These are phyloP conservation scores for Oreonectes daqikongensis DNA, from an alignment of 2,797 vertebrate genomes.

Conservation along the genomic window DNA sequence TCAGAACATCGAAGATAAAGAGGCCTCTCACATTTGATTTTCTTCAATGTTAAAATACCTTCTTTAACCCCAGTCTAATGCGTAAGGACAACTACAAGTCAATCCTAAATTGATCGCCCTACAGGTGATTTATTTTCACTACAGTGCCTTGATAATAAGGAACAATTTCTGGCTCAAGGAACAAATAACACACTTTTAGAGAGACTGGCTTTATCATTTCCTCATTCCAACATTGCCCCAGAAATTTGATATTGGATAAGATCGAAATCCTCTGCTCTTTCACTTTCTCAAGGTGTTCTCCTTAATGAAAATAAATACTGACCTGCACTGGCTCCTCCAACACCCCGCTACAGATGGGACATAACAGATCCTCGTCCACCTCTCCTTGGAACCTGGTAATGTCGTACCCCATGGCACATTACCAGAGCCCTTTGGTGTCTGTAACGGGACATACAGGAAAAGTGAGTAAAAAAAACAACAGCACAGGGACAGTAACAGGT, in stretches of 20 bases:
- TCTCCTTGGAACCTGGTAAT: constrained; percentile 96
- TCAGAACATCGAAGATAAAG: not conserved
- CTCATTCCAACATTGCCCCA: not conserved
- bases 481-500: not conserved
- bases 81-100: too few species aligned
- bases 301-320: constrained; percentile 48
- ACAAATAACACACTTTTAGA: not conserved
- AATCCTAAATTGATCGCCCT: too few species aligned
- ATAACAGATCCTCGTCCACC: constrained; percentile 97
- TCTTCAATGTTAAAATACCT: not conserved
- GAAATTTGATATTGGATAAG: not conserved
- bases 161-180: not conserved
- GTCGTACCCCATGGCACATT: constrained; percentile 99
- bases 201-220: not conserved
- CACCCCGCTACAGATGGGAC: constrained; percentile 98
- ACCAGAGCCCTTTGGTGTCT: constrained; percentile 77
- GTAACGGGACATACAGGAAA: not conserved
- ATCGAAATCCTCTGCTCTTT: not conserved
- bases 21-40: not conserved
- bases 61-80: not conserved
- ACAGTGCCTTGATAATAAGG: too few species aligned
- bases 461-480: not conserved
- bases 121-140: too few species aligned
- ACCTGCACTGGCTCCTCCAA: constrained; percentile 98
- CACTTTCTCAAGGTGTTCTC: not conserved